Percentiles rank a stretch among this genome's conserved stretches.
Conservation (phyloP, 92 coral and sea anemone species). For the Epizoanthus ramosus region DNA sequence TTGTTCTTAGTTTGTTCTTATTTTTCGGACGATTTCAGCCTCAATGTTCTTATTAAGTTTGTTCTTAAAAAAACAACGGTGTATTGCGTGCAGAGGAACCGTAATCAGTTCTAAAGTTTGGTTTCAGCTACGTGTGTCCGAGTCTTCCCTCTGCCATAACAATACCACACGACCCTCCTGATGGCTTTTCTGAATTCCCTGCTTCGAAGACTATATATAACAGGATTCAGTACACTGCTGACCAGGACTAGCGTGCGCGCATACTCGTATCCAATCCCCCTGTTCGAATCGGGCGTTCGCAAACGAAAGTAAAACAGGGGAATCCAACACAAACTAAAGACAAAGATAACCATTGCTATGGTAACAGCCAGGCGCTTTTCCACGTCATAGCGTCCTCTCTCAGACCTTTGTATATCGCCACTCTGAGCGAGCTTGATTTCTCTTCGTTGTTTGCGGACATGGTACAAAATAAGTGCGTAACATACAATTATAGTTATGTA, state of each 20-base stretch:
- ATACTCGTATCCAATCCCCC: constrained; percentile 11
- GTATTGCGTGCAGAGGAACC: too few species aligned
- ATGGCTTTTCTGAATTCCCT: constrained; percentile 9
- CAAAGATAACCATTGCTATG: constrained; percentile 10
- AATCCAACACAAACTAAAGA: constrained; percentile 4
- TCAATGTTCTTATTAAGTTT: too few species aligned
- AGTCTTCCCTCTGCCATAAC: background rate
- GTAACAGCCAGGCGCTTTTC: constrained; percentile 21
- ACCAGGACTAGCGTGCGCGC: constrained; percentile 21
- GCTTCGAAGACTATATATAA: background rate
- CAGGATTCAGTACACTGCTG: constrained; percentile 10
- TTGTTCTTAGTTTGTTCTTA: too few species aligned
- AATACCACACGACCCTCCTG: background rate
- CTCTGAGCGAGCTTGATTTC: background rate
- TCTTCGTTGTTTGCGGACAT: constrained; percentile 21
- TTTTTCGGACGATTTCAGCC: too few species aligned
- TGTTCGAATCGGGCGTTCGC: background rate
- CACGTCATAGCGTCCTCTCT: background rate
- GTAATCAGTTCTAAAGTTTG: too few species aligned
- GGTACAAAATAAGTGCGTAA: background rate
- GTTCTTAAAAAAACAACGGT: too few species aligned
- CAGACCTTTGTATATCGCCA: background rate
- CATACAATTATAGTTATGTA: background rate
- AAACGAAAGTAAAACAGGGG: constrained; percentile 27
- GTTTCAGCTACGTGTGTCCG: too few species aligned